A percentile compares a stretch with the other conserved stretches of the same genome.
These are phyloP conservation scores for Asteroscopus sphinx DNA, from an alignment of 2,888 invertebrate genomes.

Conservation along the genomic window DNA sequence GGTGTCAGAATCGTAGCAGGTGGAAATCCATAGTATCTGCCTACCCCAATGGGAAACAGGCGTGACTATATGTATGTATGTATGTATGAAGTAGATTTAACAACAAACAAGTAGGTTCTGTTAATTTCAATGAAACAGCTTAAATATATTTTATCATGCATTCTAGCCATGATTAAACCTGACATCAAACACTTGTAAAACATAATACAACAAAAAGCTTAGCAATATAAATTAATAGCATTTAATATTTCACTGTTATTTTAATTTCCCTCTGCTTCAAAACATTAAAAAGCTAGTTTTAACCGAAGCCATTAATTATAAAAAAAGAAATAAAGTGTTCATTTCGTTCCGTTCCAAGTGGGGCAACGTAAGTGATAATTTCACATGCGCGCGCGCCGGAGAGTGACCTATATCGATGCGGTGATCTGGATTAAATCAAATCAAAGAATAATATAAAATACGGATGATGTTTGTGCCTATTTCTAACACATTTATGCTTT, in stretches of 20 bases:
- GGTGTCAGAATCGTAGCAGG: too few relatives aligned
- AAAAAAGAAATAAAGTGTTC: conserved; percentile 46
- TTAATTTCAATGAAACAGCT: not conserved
- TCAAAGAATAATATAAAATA: conserved; percentile 63
- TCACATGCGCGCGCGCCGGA: conserved; percentile 68
- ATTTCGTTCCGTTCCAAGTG: conserved; percentile 63
- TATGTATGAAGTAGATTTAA: too few relatives aligned
- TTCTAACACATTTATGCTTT: too few relatives aligned
- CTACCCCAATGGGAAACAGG: too few relatives aligned
- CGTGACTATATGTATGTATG: too few relatives aligned
- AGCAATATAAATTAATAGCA: conserved; percentile 25
- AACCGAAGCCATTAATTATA: conserved; percentile 41
- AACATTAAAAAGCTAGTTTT: conserved; percentile 38
- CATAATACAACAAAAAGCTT: conserved; percentile 10
- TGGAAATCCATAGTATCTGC: too few relatives aligned
- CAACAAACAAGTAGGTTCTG: too few relatives aligned
- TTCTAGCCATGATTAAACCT: not conserved
- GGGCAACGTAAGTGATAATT: conserved; percentile 69
- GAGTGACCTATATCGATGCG: conserved; percentile 68
- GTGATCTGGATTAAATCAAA: conserved; percentile 69
- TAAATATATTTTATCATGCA: not conserved
- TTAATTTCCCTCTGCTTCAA: conserved; percentile 20
- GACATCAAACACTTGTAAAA: conserved; percentile 21
- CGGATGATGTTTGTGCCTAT: conserved; percentile 8
- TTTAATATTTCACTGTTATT: conserved; percentile 23